Percentiles rank a stretch among this genome's conserved stretches.
Evolutionary conservation across 2,888 invertebrate species (phyloP).

Genomic region (Syrista parreyssii): DNA sequence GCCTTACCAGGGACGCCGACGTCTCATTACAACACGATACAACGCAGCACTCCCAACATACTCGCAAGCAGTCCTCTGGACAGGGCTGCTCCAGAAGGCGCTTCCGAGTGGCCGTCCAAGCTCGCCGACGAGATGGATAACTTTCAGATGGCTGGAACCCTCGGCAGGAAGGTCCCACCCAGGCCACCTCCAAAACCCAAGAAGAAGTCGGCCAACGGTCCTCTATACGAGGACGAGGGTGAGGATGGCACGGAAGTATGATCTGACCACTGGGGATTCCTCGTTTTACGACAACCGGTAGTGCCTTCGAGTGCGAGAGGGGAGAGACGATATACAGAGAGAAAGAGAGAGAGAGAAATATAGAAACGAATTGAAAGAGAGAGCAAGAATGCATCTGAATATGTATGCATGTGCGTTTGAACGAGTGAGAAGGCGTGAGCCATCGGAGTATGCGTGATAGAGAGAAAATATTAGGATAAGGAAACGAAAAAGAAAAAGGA

Average conservation of each 20-base stretch:
- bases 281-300: conserved; percentile 57
- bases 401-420: neutral
- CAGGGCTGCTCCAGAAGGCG: conserved; percentile 65
- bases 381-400: neutral
- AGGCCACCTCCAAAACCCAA: conserved; percentile 84
- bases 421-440: neutral
- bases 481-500: neutral
- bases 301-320: conserved; percentile 48
- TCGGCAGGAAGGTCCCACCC: conserved; percentile 79
- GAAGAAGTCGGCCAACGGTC: conserved; percentile 79
- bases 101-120: conserved; percentile 66
- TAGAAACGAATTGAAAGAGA: neutral
- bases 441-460: too few species aligned
- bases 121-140: conserved; percentile 71
- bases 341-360: neutral
- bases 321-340: neutral
- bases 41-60: conserved; percentile 52
- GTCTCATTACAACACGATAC: conserved; percentile 46
- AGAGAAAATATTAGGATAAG: neutral
- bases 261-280: conserved; percentile 53
- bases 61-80: conserved; percentile 51
- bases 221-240: conserved; percentile 87
- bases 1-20: conserved; percentile 75
- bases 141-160: conserved; percentile 69
- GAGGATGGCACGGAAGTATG: conserved; percentile 92